Evolutionary conservation across 1,140 invertebrate species (phyloP), one percentile per base, ranked within the genome.

Genomic region (Drosophila ananassae): DNA sequence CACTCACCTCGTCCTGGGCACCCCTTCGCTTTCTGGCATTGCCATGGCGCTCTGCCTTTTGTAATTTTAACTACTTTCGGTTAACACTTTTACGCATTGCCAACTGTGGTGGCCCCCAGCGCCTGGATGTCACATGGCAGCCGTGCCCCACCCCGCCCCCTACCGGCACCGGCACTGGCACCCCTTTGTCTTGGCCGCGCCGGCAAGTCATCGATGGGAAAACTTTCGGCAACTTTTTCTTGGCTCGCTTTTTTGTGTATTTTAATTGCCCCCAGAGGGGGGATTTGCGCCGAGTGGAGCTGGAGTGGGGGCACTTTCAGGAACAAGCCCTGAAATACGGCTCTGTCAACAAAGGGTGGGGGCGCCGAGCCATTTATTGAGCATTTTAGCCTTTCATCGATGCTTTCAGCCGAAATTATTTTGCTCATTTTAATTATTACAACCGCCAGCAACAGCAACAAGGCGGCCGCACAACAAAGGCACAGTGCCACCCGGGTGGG

Each of bases 371-470:
- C 78, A 85, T 85, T 87, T 87, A 85, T 87, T 87, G 83, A 79
- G 83, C 83, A 89, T 77, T 89, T 87, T 76, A 89, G 83, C 83
- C 83, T 89, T 89, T 89, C 83, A 89, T 89, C 83, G 83, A 89
- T 89, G 83, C 83, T 89, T 89, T 89, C 77, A 75, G 47, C 76
- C 67, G 63, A 89, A 89, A 89, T 89, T 89, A 89, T 85, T 85
- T 85, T 72, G 83, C 83, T 83, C 83, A 89, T 89, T 89, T 87
- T 87, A 87, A 87, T 89, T 89, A 89, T 89, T 89, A 89, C 79
- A 89, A 89, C 83, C 78, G 63, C 82, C 80, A 34, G 52, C 28
- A 52, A 41, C 56, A 64, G 13, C 63, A 24, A 50, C 66, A 64
- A 54, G 46, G 39, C 47, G 57, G 10, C 54, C n/a, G 52, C 66